phyloP scores from a whole-genome alignment of 2,113 vertebrate species.

The Gobiocypris rarus region DNA sequence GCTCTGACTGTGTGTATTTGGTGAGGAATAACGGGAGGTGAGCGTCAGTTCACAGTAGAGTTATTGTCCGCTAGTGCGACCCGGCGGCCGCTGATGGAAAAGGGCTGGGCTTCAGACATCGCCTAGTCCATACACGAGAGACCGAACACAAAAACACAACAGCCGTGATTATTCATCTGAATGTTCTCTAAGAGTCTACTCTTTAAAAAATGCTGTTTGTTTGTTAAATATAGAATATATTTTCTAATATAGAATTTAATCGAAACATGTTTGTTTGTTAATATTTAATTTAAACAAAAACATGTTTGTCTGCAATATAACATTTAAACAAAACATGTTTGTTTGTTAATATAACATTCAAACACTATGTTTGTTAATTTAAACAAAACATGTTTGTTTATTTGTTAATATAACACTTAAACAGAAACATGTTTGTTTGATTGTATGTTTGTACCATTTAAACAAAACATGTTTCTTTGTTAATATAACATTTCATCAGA shows the following conservation, averaged over 20 bases:
- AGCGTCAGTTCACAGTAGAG: slow-evolving; percentile 22
- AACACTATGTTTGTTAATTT: too few relatives aligned
- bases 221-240: background rate
- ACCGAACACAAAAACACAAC: background rate
- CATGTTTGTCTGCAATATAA: too few relatives aligned
- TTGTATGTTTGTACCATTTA: too few relatives aligned
- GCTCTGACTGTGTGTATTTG: background rate
- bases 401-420: too few relatives aligned
- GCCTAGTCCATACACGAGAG: background rate
- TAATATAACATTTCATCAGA: too few relatives aligned
- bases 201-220: background rate
- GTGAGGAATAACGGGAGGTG: slow-evolving; percentile 46
- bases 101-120: slow-evolving; percentile 37
- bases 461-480: too few relatives aligned
- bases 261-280: background rate
- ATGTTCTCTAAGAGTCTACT: background rate
- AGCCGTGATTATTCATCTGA: background rate
- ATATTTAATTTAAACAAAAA: background rate
- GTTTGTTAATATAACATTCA: background rate
- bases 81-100: slow-evolving; percentile 43
- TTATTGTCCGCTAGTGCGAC: slow-evolving; percentile 50
- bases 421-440: too few relatives aligned
- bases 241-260: background rate
- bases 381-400: too few relatives aligned
- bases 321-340: background rate